Evolutionary conservation across 1,140 invertebrate genomes (phyloP), one percentile per base, ranked within the genome.

Genomic region (Cotesia chilonis): DNA sequence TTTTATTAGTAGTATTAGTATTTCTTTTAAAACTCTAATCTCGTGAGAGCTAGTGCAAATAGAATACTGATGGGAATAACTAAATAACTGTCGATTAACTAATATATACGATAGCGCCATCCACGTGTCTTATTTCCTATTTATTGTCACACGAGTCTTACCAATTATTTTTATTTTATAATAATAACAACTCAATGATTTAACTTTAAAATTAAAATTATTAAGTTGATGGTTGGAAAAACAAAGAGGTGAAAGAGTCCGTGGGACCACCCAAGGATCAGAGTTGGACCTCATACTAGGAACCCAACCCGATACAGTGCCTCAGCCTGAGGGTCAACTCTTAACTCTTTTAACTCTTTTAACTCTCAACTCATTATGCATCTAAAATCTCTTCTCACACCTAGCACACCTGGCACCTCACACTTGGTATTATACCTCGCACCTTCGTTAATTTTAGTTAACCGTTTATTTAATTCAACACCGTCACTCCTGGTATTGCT

Each of bases 391-490:
- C 82, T 81, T 76, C 84, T 85, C 85, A 81, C 86, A 84, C 84
- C 85, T 86, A 14, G 14, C 85, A 81, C 86, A 28, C 28, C 28
- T 28, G 1, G 81, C 86, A 28, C 28, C 28, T 28, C 28, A 28
- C 28, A 28, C 1, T 28, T 28, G 28, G 28, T 28, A 28, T 28
- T 28, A 28, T 28, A 28, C 28, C 28, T 28, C 85, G 81, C 86
- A 84, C 84, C 85, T 86, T 79, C 81, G 84, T 86, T 87, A 85
- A 87, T 87, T 84, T 85, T 80, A 60, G 77, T 79, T 84, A 84
- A 85, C 84, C 84, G 84, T 87, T 87, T 84, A 87, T 87, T 87
- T 87, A 87, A 87, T 87, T 87, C 84, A 87, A 87, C 77, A 80
- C 82, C 79, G 63, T 55, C 51, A 63, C 41, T 68, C 17, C 14